Percentiles rank a stretch among this genome's conserved stretches.
phyloP scores from a whole-genome alignment of 2,888 invertebrate genomes.

The Mimumesa dahlbomi region DNA sequence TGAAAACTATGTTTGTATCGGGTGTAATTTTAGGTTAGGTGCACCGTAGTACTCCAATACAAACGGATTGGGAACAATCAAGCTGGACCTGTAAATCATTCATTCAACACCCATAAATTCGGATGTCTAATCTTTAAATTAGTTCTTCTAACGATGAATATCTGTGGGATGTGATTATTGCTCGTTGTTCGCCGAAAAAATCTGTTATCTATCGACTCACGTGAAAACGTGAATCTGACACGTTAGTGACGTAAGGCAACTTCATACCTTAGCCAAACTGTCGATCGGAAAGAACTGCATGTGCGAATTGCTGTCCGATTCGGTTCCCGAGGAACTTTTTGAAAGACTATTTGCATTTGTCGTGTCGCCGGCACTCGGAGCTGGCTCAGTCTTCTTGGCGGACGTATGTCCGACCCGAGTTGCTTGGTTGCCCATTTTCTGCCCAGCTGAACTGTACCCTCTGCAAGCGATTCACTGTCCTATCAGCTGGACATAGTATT shows the following conservation, averaged over 20 bases:
- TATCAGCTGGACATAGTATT: conserved; percentile 30
- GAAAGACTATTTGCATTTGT: conserved; percentile 37
- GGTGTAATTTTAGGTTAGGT: no score
- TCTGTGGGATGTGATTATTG: not conserved
- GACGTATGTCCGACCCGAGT: conserved; percentile 65
- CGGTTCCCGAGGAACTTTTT: conserved; percentile 84
- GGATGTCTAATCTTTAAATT: no score
- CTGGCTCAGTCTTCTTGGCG: conserved; percentile 60
- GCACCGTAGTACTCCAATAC: no score
- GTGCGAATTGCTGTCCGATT: conserved; percentile 84
- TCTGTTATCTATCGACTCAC: not conserved
- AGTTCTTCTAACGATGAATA: no score
- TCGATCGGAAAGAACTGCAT: conserved; percentile 87
- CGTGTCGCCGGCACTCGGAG: conserved; percentile 38
- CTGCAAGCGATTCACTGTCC: conserved; percentile 20
- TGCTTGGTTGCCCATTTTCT: conserved; percentile 74
- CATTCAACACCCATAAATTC: not conserved
- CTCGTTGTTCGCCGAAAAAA: conserved; percentile 7
- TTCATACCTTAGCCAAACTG: conserved; percentile 86
- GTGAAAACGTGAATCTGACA: not conserved
- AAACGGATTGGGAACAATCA: not conserved
- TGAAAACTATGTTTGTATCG: no score
- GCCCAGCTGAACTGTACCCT: no score
- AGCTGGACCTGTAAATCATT: conserved; percentile 28
- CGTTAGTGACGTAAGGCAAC: not conserved